These are phyloP conservation scores for Lycia hirtaria DNA, from an alignment of 2,888 invertebrate species.

Conservation along the genomic window DNA sequence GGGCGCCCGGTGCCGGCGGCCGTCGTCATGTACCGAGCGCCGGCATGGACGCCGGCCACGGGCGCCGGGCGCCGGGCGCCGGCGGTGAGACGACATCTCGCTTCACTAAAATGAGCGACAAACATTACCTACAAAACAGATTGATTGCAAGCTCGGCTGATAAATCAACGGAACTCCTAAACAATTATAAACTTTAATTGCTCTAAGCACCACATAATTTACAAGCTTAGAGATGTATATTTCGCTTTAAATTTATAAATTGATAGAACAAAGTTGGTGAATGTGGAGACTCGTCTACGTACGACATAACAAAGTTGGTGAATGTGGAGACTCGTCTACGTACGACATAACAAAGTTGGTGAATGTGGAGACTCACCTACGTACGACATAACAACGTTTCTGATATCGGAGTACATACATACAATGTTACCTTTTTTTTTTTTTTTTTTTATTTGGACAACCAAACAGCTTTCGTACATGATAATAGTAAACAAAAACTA, in stretches of 20 bases:
- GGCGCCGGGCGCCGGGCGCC: not conserved
- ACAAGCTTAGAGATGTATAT: not conserved
- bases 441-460: no score
- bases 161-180: slow-evolving; percentile 1
- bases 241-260: not conserved
- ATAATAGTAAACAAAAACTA: no score
- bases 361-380: no score
- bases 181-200: slow-evolving; percentile 5
- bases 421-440: no score
- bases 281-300: no score
- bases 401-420: no score
- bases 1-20: not conserved
- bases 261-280: not conserved
- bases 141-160: not conserved
- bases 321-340: no score
- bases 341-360: no score
- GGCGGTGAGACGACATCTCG: not conserved
- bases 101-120: not conserved
- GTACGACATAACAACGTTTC: no score
- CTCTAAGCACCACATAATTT: not conserved
- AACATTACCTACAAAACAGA: not conserved
- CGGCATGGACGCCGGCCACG: no score
- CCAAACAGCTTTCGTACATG: no score
- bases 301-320: no score
- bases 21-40: not conserved